Evolutionary conservation across 1,140 invertebrate species (phyloP).

Genomic region (Ceratitis capitata): DNA sequence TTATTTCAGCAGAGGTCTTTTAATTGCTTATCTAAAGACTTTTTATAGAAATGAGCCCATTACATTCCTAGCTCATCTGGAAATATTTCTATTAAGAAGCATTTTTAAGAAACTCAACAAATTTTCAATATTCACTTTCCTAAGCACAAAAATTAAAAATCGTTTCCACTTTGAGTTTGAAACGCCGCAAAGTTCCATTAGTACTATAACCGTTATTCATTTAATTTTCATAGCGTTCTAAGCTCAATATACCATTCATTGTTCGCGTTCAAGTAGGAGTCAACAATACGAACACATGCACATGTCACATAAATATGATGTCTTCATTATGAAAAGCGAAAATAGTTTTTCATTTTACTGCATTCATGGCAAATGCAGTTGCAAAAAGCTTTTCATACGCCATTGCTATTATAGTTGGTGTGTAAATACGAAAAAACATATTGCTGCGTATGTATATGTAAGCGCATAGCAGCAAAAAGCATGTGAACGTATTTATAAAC

Average conservation of each 20-base stretch:
- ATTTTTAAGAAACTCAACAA: too few relatives aligned
- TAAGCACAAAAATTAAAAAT: too few relatives aligned
- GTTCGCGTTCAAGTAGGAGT: background rate
- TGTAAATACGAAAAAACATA: background rate
- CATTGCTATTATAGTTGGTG: background rate
- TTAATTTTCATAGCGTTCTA: background rate
- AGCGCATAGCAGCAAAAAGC: background rate
- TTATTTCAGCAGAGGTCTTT: too few relatives aligned
- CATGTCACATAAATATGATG: background rate
- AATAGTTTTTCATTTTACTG: background rate
- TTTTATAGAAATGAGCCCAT: too few relatives aligned
- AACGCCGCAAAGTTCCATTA: background rate
- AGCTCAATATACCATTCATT: background rate
- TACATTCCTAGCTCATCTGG: too few relatives aligned
- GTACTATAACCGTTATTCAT: background rate
- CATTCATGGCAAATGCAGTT: background rate
- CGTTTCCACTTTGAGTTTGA: background rate
- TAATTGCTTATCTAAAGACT: too few relatives aligned
- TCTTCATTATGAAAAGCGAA: conserved; percentile 1
- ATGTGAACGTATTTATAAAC: background rate
- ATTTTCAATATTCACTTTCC: too few relatives aligned
- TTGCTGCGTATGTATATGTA: background rate
- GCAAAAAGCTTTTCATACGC: conserved; percentile 4
- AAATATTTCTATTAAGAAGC: too few relatives aligned
- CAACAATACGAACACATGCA: background rate